Evolutionary conservation across 1,140 invertebrate genomes (phyloP).

Genomic region (Neelides sp.): DNA sequence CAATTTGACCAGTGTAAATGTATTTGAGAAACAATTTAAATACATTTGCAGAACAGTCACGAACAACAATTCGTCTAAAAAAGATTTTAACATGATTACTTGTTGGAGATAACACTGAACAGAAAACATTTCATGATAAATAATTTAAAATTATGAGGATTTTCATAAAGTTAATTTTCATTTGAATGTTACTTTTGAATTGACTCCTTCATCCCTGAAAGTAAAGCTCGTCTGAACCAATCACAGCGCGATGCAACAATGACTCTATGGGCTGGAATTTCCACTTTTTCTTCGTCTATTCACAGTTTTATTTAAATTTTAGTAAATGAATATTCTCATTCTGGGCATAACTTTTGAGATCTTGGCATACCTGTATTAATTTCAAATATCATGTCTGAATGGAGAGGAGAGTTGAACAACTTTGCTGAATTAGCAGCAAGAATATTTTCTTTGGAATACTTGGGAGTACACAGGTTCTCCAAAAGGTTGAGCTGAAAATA

Average conservation of each 20-base stretch:
- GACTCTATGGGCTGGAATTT: constrained; percentile 48
- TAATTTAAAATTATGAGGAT: constrained; percentile 14
- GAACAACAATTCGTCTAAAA: constrained; percentile 50
- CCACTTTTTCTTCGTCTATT: constrained; percentile 18
- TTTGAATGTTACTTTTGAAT: constrained; percentile 45
- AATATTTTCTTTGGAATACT: constrained; percentile 42
- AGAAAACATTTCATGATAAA: constrained; percentile 10
- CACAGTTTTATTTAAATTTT: background rate
- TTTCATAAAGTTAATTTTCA: background rate
- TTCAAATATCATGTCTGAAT: constrained; percentile 55
- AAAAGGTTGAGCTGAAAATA: constrained; percentile 46
- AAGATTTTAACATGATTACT: constrained; percentile 14
- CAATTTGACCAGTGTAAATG: constrained; percentile 48
- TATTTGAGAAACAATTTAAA: constrained; percentile 50
- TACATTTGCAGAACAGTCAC: constrained; percentile 49
- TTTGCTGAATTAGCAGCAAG: constrained; percentile 44
- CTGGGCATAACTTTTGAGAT: background rate
- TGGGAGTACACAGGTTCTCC: constrained; percentile 48
- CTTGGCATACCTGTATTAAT: constrained; percentile 38
- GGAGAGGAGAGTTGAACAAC: constrained; percentile 40
- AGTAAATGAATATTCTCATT: background rate
- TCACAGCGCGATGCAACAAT: constrained; percentile 53
- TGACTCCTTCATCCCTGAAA: constrained; percentile 57
- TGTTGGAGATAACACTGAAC: constrained; percentile 2
- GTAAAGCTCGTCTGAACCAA: constrained; percentile 53